Evolutionary conservation across 2,797 vertebrate species (phyloP).

Genomic region (Dromococcyx pavoninus): DNA sequence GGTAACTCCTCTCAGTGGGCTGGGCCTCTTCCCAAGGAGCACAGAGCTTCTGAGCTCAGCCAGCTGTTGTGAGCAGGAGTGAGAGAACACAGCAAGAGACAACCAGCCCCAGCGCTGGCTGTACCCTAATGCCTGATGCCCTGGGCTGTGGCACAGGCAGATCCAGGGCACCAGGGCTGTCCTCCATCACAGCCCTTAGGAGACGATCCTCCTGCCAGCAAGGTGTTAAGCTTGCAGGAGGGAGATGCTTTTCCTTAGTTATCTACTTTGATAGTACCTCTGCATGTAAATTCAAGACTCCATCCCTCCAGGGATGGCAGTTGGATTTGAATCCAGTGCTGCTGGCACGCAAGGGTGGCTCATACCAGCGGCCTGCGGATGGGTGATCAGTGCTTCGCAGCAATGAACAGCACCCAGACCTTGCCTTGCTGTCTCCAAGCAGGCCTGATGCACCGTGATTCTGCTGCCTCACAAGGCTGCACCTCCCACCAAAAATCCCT

Average conservation of each 20-base stretch:
- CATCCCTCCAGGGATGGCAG: not conserved
- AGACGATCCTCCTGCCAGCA: not conserved
- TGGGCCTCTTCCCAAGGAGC: not conserved
- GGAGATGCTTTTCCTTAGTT: not conserved
- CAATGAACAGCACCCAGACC: not conserved
- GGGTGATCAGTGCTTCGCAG: not conserved
- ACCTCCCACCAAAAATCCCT: not conserved
- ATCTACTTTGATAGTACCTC: not conserved
- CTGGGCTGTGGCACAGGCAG: not conserved
- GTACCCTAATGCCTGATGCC: not conserved
- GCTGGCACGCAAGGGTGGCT: accelerated
- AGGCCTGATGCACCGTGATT: not conserved
- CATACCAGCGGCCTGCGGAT: not conserved
- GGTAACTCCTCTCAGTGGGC: not conserved
- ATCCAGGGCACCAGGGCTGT: not conserved
- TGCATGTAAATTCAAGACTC: not conserved
- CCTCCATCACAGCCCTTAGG: not conserved
- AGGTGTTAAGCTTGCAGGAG: not conserved
- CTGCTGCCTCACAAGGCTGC: not conserved
- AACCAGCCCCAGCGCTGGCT: accelerated
- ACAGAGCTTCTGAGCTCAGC: not conserved
- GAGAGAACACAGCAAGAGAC: not conserved
- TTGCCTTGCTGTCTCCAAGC: not conserved
- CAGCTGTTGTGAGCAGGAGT: not conserved
- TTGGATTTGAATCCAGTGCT: not conserved